Evolutionary conservation across 2,888 invertebrate species (phyloP), one percentile per base, ranked within the genome.

Genomic region (Trissolcus japonicus): DNA sequence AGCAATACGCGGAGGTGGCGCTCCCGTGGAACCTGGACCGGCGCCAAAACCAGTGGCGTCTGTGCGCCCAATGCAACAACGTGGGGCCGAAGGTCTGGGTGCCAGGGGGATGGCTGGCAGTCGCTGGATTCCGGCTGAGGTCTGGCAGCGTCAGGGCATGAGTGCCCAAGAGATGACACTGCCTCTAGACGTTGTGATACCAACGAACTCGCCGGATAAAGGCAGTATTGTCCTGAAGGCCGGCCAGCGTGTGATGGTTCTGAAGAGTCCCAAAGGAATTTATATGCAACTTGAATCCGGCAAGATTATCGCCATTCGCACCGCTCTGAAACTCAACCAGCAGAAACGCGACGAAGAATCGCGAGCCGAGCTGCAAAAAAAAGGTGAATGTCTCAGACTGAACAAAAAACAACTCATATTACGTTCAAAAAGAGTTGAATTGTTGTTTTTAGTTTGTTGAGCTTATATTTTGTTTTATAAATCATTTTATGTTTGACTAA

Each of bases 251-350:
- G 97, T 98, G 0, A 94, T 98, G 92, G 96, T 98, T 4, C 91
- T 98, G 46, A 97, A 97, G 88, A 98, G 98, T 6, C 95, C 96
- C 0, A 98, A 98, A 89, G 98, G 98, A 55, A 97, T 98, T 80
- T 98, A 98, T 89, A 96, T 98, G 94, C 95, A 98, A 83, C 90
- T 98, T 53, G 96, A 96, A 86, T 96, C 96, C 82, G 98, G 98
- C 29, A 97, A 97, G 90, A 96, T 98, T 76, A 97, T 98, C 80
- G 97, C 98, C 21, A 97, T 98, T 82, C 93, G 94, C 85, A 94
- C 94, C 0, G 93, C 94, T 0, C 92, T 94, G 79, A 95, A 94
- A 89, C 90, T 94, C 4, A 92, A 88, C 77, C 92, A 84, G 89
- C 91, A 78, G 88, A 91, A 88, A 86, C 90, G 78, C 84, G 91